Evolutionary conservation across 1,140 invertebrate species (phyloP).

Genomic region (Doryteuthis pealeii): DNA sequence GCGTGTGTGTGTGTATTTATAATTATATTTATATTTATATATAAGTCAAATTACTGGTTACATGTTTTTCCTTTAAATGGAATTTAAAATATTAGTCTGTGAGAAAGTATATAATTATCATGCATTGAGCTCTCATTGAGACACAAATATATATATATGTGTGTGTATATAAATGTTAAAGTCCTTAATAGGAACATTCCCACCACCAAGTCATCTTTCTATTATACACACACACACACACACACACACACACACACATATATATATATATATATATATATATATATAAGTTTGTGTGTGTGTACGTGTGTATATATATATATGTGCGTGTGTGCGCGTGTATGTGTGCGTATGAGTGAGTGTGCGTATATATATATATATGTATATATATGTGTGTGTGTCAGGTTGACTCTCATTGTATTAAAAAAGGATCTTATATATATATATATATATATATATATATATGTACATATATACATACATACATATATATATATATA

Average conservation of each 20-base stretch:
- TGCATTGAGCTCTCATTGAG: background rate
- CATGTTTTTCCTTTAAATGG: background rate
- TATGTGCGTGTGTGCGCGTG: background rate
- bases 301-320: background rate
- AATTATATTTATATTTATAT: background rate
- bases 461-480: slow-evolving; percentile 10
- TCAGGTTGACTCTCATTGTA: slow-evolving; percentile 13
- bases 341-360: background rate
- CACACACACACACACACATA: background rate
- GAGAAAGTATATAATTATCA: background rate
- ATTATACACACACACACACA: background rate
- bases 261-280: background rate
- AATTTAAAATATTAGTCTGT: background rate
- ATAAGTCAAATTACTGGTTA: background rate
- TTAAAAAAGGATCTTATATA: too few species aligned
- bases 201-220: background rate
- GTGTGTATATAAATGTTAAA: background rate
- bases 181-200: background rate
- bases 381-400: slow-evolving; percentile 20
- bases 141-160: background rate
- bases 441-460: background rate
- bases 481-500: background rate
- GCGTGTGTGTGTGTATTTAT: too few species aligned
- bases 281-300: too few species aligned
- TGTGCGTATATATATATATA: background rate